Percentiles rank a stretch among this genome's conserved stretches.
Conservation (phyloP, 2,888 invertebrate genomes). For the Melieria crassipennis region DNA sequence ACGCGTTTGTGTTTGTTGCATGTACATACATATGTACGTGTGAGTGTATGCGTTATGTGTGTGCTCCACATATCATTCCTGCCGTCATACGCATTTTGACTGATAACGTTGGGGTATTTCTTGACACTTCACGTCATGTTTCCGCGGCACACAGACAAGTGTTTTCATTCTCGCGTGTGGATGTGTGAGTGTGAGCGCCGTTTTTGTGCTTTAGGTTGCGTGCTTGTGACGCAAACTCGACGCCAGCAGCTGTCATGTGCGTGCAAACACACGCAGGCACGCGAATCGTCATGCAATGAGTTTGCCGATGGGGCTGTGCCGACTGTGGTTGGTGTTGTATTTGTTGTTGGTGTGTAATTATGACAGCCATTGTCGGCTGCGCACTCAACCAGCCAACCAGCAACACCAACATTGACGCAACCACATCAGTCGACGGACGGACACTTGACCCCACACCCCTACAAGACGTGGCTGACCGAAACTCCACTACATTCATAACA, state of each 20-base stretch:
- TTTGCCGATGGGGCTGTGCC: not conserved
- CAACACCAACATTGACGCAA: conserved; percentile 1
- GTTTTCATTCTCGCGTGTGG: not conserved
- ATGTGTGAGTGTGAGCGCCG: conserved; percentile 14
- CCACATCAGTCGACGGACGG: no score
- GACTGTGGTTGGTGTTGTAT: not conserved
- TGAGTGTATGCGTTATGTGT: not conserved
- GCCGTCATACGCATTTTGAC: conserved; percentile 4
- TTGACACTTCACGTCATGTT: conserved; percentile 20
- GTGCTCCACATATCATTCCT: not conserved
- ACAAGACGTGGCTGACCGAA: no score
- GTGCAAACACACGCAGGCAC: not conserved
- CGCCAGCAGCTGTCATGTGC: not conserved
- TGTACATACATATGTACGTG: not conserved
- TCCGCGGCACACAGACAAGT: not conserved
- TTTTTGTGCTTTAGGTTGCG: no score
- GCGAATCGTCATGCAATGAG: conserved; percentile 17
- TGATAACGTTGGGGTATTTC: conserved; percentile 19
- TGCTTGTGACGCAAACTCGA: no score
- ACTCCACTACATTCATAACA: no score
- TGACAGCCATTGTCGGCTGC: conserved; percentile 1
- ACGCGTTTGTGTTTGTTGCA: no score
- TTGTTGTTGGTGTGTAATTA: not conserved
- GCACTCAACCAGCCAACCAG: not conserved
- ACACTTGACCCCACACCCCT: no score